These are phyloP conservation scores for Colaptes auratus DNA, from an alignment of 2,113 vertebrate species.

Conservation along the genomic window DNA sequence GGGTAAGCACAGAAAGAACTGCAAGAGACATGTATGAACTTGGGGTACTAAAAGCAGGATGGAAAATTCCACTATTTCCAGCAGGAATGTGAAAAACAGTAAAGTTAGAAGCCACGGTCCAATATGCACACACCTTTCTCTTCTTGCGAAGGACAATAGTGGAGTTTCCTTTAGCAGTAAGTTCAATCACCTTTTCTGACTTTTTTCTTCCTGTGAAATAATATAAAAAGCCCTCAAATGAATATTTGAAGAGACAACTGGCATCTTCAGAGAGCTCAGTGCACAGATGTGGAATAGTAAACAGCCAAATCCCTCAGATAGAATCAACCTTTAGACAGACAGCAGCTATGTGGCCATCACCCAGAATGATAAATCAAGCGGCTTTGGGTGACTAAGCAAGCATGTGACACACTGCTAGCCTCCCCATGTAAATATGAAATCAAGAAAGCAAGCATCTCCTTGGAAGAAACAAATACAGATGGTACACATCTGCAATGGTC, in stretches of 20 bases:
- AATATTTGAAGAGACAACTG: neutral
- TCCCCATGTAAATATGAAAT: neutral
- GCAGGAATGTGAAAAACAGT: neutral
- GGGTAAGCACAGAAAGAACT: neutral
- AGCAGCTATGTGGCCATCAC: neutral
- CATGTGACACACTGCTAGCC: neutral
- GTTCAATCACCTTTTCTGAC: neutral
- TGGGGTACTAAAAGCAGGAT: neutral
- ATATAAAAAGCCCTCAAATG: neutral
- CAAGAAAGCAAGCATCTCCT: neutral
- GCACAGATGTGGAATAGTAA: neutral
- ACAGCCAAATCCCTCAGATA: neutral
- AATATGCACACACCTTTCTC: constrained; percentile 14
- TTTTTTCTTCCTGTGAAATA: neutral
- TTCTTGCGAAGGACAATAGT: neutral
- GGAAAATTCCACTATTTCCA: neutral
- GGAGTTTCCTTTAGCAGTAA: neutral
- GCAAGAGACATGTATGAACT: neutral
- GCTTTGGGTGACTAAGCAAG: neutral
- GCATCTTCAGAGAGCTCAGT: neutral
- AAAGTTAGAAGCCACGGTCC: neutral
- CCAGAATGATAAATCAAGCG: neutral
- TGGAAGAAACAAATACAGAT: neutral
- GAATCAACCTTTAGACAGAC: neutral
- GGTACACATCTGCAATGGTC: neutral